phyloP scores from a whole-genome alignment of 1,140 invertebrate genomes.

The Brevipalpus yothersi region DNA sequence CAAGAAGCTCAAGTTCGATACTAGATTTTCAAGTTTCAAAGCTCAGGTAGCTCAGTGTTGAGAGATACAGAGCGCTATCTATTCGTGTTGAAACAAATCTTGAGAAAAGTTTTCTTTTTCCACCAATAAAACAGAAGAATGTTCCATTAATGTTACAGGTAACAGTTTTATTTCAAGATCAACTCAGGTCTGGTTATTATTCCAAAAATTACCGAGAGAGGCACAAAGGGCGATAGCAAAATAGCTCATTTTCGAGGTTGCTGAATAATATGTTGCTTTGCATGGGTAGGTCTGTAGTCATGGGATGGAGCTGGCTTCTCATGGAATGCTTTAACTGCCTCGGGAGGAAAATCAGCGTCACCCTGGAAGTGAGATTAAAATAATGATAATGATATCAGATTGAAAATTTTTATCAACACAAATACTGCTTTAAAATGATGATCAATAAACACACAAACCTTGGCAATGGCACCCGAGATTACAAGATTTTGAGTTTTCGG shows the following conservation, averaged over 20 bases:
- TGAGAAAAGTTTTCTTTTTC: no score
- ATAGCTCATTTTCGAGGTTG: conserved; percentile 11
- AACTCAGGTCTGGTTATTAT: neutral
- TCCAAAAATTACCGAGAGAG: no score
- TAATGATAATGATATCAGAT: no score
- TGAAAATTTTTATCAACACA: neutral
- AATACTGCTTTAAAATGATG: neutral
- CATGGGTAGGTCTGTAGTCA: conserved; percentile 22
- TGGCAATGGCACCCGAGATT: neutral
- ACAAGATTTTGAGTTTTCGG: neutral
- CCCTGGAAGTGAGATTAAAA: conserved; percentile 25
- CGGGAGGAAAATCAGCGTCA: conserved; percentile 59
- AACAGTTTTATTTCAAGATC: neutral
- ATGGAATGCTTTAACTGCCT: conserved; percentile 53
- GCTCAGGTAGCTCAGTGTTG: no score
- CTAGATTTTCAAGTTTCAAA: no score
- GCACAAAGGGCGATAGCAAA: neutral
- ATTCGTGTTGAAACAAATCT: no score
- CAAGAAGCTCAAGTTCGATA: no score
- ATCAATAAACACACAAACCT: neutral
- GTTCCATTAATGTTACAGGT: neutral
- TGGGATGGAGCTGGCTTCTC: conserved; percentile 36
- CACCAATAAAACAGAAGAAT: neutral
- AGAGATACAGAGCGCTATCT: no score
- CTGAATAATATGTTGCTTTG: conserved; percentile 12